Evolutionary conservation across 2,797 vertebrate species (phyloP).

Genomic region (Galaxias olidus): DNA sequence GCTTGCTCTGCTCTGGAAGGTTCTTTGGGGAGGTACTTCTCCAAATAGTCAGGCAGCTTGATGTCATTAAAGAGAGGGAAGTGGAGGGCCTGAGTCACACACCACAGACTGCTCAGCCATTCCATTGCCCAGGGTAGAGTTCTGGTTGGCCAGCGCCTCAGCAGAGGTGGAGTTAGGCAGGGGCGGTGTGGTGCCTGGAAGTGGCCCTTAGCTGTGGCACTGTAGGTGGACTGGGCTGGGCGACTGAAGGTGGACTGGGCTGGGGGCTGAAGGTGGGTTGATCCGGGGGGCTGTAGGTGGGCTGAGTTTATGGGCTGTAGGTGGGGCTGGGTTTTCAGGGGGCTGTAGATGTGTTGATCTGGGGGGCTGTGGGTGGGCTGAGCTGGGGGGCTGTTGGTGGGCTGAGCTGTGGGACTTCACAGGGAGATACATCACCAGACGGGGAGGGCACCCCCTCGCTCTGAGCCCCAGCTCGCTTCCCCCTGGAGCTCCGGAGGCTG

Average conservation of each 20-base stretch:
- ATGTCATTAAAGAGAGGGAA: conserved; percentile 75
- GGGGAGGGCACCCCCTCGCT: conserved; percentile 30
- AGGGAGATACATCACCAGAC: conserved; percentile 50
- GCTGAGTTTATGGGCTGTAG: no score
- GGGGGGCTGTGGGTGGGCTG: neutral
- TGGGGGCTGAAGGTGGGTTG: neutral
- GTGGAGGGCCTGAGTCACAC: conserved; percentile 65
- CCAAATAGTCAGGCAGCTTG: conserved; percentile 79
- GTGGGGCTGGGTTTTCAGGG: conserved; percentile 12
- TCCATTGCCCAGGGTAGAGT: conserved; percentile 5
- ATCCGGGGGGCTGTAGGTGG: neutral
- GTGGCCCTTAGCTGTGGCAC: conserved; percentile 32
- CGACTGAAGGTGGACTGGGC: neutral
- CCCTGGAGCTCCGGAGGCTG: conserved; percentile 69
- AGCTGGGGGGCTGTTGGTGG: neutral
- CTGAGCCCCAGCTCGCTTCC: conserved; percentile 49
- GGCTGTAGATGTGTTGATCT: conserved; percentile 32
- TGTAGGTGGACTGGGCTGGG: neutral
- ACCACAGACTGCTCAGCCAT: conserved; percentile 52
- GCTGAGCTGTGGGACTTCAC: conserved; percentile 8
- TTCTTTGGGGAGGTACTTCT: conserved; percentile 79
- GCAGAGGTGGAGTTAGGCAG: conserved; percentile 19
- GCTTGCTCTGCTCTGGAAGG: conserved; percentile 59
- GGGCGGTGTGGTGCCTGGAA: conserved; percentile 29
- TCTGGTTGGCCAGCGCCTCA: conserved; percentile 18